A percentile compares a stretch with the other conserved stretches of the same genome.
phyloP scores from a whole-genome alignment of 2,888 invertebrate species.

The Sialis lutaria region DNA sequence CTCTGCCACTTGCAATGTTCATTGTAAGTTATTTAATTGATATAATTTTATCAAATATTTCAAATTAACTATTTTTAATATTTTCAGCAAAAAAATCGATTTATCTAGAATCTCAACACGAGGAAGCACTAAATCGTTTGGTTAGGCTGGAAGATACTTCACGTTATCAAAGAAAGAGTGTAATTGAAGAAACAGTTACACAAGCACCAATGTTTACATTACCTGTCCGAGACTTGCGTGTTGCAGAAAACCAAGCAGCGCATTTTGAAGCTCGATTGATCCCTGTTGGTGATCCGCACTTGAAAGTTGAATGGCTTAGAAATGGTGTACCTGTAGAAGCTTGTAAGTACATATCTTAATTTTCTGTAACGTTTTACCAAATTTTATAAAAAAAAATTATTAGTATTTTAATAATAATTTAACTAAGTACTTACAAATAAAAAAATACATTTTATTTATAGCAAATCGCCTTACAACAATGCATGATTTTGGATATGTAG shows the following conservation, averaged over 20 bases:
- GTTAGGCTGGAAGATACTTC: slow-evolving; percentile 68
- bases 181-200: slow-evolving; percentile 60
- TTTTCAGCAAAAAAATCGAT: slow-evolving; percentile 53
- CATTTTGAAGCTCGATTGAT: slow-evolving; percentile 89
- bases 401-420: slow-evolving; percentile 4
- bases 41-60: slow-evolving; percentile 4
- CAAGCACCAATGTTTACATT: slow-evolving; percentile 87
- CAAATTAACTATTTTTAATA: slow-evolving; percentile 4
- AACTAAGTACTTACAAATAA: not conserved
- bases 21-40: slow-evolving; percentile 34
- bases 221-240: slow-evolving; percentile 71
- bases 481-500: slow-evolving; percentile 97
- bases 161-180: slow-evolving; percentile 52
- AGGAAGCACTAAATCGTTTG: slow-evolving; percentile 64
- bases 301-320: slow-evolving; percentile 86
- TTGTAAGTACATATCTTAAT: slow-evolving; percentile 37
- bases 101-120: slow-evolving; percentile 75
- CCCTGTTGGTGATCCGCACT: slow-evolving; percentile 82
- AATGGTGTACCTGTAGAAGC: slow-evolving; percentile 85
- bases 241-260: slow-evolving; percentile 80
- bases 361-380: not conserved
- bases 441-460: slow-evolving; percentile 18
- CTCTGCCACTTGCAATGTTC: slow-evolving; percentile 69
- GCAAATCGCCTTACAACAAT: slow-evolving; percentile 85
- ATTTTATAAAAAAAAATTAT: not conserved